Base-by-base conservation (phyloP, 1,140 invertebrate species). In the Drosophila tropicalis region DNA sequence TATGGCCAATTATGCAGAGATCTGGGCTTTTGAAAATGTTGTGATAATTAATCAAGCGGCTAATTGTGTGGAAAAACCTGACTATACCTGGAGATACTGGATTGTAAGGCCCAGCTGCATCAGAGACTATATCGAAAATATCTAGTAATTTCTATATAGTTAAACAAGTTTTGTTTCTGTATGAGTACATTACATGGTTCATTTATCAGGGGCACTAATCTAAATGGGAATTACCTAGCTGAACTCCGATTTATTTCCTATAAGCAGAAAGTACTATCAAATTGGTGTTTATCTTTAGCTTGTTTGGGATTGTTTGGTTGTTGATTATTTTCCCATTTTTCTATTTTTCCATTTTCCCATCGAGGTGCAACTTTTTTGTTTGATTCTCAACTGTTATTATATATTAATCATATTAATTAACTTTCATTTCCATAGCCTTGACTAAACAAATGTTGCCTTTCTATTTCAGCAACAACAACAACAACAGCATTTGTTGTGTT, bases 61-160 rank as follows among this genome's bases (percentile, higher is more conserved):
- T 83, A 86, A 89, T 83, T 86, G 79, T 19, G 19, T 80, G 76
- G 73, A 89, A 86, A 86, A 67, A 65, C 82, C 83, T 36, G 67
- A 66, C 81, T 62, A 76, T 63, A 74, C 34, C 41, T 55, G 40
- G 36, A 32, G 44, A 76, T 55, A 67, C 57, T 55, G 19, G 13
- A 12, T 2, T 55, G 60, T 64, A 70, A 76, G 44, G 5, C 9
- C 44, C 32, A 67, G 58, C 22, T 64, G 19, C 58, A 70, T 44
- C 15, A 13, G 32, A 36, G 9, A 15, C 5, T 70, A 64, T 64
- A 47, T 17, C 6, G 6, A 15, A 22, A 12, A 47, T 19, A 47
- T 44, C 7, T 47, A 19, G 15, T 17, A 47, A 15, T 47, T 5
- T 47, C 17, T 47, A 51, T 51, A 47, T 17, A 51, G 19, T 22